Evolutionary conservation across 2,113 vertebrate genomes (phyloP).

Genomic region (Heliornis fulica): DNA sequence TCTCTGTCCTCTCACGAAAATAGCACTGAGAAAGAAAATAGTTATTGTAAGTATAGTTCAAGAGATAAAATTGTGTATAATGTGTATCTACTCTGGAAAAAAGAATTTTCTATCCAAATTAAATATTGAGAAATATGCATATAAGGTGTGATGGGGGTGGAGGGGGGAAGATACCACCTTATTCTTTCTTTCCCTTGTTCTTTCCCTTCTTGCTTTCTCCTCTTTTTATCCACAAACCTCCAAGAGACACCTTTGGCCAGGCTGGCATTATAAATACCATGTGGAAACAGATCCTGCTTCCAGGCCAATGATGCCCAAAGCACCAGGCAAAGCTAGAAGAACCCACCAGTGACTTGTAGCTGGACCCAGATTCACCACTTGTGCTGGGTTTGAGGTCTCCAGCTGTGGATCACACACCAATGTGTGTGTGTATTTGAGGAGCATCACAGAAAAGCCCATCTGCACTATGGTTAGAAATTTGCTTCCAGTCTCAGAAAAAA

Average conservation of each 20-base stretch:
- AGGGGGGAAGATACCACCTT: not conserved
- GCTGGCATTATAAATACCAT: not conserved
- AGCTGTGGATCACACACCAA: not conserved
- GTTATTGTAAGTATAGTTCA: not conserved
- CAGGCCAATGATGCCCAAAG: not conserved
- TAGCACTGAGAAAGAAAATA: not conserved
- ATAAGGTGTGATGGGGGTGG: not conserved
- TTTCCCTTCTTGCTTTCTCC: not conserved
- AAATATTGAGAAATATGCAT: not conserved
- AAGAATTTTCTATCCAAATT: not conserved
- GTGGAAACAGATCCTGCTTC: not conserved
- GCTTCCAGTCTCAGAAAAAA: not conserved
- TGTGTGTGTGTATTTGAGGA: not conserved
- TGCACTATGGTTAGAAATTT: not conserved
- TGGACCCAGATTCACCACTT: not conserved
- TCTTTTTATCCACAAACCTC: not conserved
- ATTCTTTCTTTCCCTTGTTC: not conserved
- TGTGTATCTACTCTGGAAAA: not conserved
- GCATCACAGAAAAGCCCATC: not conserved
- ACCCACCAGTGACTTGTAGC: not conserved
- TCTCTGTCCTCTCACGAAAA: not conserved
- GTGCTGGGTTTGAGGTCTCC: fast-evolving
- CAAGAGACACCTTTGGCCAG: not conserved
- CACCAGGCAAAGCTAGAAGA: not conserved
- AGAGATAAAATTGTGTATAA: not conserved